Conservation (phyloP, 2,888 invertebrate genomes). For the Eulithis testata region DNA sequence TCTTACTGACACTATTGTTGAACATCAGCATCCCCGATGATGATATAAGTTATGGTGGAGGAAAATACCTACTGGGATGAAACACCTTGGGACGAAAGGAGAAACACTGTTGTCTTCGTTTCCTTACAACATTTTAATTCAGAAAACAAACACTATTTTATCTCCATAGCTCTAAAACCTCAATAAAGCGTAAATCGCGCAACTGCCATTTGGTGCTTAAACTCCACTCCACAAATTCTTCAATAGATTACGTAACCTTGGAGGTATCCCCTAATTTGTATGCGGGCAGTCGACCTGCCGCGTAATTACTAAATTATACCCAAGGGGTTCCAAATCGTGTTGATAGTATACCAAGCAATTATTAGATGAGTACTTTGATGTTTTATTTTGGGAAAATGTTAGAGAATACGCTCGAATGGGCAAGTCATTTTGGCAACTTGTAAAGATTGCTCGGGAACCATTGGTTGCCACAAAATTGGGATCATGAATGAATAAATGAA, state of each 20-base stretch:
- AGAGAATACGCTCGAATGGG: not conserved
- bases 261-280: constrained; percentile 30
- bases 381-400: constrained; percentile 3
- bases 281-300: constrained; percentile 19
- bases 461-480: no score
- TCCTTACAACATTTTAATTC: no score
- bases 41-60: no score
- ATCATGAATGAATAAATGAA: no score
- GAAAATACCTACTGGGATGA: no score
- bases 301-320: constrained; percentile 32
- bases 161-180: not conserved
- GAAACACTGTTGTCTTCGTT: no score
- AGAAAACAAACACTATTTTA: no score
- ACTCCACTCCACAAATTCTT: constrained; percentile 17
- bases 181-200: constrained; percentile 9
- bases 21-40: no score
- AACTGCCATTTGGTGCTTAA: constrained; percentile 13
- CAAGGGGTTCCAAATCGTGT: constrained; percentile 24
- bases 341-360: constrained; percentile 20
- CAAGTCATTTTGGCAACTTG: not conserved
- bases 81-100: no score
- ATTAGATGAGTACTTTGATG: constrained; percentile 19
- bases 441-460: no score
- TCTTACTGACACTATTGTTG: no score
- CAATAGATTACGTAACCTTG: constrained; percentile 15